Evolutionary conservation across 1,140 invertebrate species (phyloP).

Genomic region (Pemphigus obesinymphae): DNA sequence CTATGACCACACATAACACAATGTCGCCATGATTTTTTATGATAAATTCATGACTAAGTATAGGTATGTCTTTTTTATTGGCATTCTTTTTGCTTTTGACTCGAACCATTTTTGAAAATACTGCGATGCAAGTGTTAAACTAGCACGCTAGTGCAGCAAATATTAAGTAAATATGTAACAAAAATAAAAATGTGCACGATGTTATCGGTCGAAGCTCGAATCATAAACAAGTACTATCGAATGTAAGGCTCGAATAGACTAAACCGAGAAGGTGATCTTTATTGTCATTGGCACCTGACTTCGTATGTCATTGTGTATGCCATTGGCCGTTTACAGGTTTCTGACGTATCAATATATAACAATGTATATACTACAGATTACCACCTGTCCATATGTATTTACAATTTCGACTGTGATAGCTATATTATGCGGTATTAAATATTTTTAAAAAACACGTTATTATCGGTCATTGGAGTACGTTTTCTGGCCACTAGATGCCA

Average conservation of each 20-base stretch:
- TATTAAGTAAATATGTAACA: neutral
- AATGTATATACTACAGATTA: neutral
- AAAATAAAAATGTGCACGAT: neutral
- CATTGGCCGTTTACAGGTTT: constrained; percentile 33
- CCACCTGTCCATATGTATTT: constrained; percentile 34
- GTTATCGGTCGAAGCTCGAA: neutral
- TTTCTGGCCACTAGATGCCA: too few relatives aligned
- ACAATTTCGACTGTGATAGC: too few relatives aligned
- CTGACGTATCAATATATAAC: constrained; percentile 31
- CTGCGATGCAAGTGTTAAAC: neutral
- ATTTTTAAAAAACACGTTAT: too few relatives aligned
- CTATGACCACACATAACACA: constrained; percentile 95
- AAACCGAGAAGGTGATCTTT: neutral
- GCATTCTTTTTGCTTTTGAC: constrained; percentile 66
- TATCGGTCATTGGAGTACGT: too few relatives aligned
- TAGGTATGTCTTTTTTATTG: constrained; percentile 85
- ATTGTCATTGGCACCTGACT: constrained; percentile 2
- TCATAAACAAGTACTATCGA: too few relatives aligned
- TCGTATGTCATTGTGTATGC: constrained; percentile 7
- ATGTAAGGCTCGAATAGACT: too few relatives aligned
- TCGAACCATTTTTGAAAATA: neutral
- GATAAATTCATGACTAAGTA: constrained; percentile 97
- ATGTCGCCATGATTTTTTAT: constrained; percentile 99
- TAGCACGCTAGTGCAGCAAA: too few relatives aligned
- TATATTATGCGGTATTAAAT: too few relatives aligned